Base-by-base conservation (phyloP, 2,797 vertebrate genomes). In the Pseudotriccus pelzelni region DNA sequence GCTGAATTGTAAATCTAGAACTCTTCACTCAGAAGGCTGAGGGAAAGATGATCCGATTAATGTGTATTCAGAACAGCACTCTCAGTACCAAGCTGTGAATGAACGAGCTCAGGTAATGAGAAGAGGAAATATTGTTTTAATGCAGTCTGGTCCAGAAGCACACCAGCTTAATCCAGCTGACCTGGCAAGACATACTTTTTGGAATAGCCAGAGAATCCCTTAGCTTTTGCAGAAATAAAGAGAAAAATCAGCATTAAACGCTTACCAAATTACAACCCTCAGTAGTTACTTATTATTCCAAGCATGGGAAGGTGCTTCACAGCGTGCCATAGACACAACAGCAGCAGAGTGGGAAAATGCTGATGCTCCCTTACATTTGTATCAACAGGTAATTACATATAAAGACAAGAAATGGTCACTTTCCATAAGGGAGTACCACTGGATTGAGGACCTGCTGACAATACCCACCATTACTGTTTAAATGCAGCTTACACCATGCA, bases 91-190 rank as follows among this genome's bases (percentile, higher is more conserved):
- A 87, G 81, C 89, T 89, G 78, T 77, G 92, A 96, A 90, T 22
- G 60, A 94, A 81, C 69, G 81, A 95, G 70, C 77, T 92, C 94
- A 96, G 87, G 89, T 94, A 95, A 91, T 47, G 6, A 91, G 75
- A 90, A 73, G 39, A 92, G 34, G 47, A 94, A 93, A 90, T 87
- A 94, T 56, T 69, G 77, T 73, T 90, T 94, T 86, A 88, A 88
- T 72, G 84, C 85, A 81, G 17, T 55, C 62, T 86, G 59, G 69
- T 76, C 69, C 77, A 92, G 69, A 92, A 58, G 66, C 74, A 78
- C 50, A 59, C 70, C 77, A 86, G 60, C 64, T 93, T 95, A 89
- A 94, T 90, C 83, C 90, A 94, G 69, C 86, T 95, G 89, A 93
- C 81, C 81, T 79, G 89, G 91, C 52, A 94, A 82, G 56, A 58